A percentile compares a stretch with the other conserved stretches of the same genome.
phyloP scores from a whole-genome alignment of 2,113 vertebrate genomes.

The Brienomyrus brachyistius region DNA sequence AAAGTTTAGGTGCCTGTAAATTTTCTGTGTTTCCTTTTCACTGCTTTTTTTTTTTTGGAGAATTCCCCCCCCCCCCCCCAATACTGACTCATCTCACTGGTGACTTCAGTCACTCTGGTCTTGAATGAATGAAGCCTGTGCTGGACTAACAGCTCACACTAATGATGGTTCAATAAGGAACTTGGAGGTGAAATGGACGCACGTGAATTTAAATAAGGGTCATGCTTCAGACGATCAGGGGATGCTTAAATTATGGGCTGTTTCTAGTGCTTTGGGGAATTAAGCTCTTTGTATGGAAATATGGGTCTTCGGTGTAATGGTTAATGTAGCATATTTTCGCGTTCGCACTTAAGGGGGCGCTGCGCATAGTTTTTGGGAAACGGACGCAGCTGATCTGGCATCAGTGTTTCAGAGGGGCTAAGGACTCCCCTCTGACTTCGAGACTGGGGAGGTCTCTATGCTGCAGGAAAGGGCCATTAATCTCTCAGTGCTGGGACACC shows the following conservation, averaged over 20 bases:
- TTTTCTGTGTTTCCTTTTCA: background rate
- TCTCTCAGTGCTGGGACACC: conserved; percentile 8
- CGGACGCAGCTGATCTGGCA: background rate
- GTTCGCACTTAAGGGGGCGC: background rate
- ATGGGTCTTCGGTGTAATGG: background rate
- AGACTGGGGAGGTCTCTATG: background rate
- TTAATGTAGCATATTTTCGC: background rate
- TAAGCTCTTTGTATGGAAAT: background rate
- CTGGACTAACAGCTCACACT: background rate
- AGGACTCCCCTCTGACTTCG: background rate
- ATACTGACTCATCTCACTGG: background rate
- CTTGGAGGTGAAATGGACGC: background rate
- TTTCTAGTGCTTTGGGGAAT: background rate
- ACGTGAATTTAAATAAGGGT: background rate
- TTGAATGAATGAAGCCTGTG: background rate
- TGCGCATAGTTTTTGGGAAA: background rate
- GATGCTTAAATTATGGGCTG: background rate
- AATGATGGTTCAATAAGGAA: background rate
- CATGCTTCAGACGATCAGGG: background rate
- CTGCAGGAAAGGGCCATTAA: background rate
- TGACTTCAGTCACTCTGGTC: background rate
- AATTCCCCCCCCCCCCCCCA: background rate
- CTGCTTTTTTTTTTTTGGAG: background rate
- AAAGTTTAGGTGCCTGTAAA: background rate
- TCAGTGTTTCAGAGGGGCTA: background rate